Conservation (phyloP, 2,797 vertebrate genomes). For the Cichlasoma orientale region DNA sequence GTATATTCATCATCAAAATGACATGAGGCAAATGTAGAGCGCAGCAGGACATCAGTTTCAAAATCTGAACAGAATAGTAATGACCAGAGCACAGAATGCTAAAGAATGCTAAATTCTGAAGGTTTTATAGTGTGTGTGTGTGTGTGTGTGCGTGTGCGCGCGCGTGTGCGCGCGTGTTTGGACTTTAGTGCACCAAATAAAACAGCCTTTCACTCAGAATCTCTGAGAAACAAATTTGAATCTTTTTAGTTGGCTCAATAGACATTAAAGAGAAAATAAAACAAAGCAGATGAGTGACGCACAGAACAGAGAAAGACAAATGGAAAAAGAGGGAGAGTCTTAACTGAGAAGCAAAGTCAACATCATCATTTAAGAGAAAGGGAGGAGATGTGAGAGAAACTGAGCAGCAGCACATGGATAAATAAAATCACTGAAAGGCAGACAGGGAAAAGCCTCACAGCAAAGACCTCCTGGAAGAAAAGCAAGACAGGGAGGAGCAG, state of each 20-base stretch:
- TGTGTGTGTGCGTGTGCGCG: neutral
- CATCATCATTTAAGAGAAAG: constrained; percentile 45
- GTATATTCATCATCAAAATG: constrained; percentile 68
- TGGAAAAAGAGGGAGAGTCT: constrained; percentile 3
- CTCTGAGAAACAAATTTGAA: constrained; percentile 35
- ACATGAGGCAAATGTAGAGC: constrained; percentile 60
- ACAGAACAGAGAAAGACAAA: constrained; percentile 36
- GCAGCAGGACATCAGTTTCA: constrained; percentile 52
- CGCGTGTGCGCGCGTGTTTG: neutral
- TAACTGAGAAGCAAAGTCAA: constrained; percentile 51
- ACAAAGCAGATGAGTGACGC: neutral
- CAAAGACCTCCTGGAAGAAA: constrained; percentile 70
- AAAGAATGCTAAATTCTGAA: constrained; percentile 16
- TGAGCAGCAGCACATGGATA: constrained; percentile 37
- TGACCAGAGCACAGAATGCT: constrained; percentile 29
- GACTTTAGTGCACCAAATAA: constrained; percentile 13
- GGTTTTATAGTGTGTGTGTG: neutral
- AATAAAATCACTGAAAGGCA: constrained; percentile 61
- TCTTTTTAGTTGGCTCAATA: constrained; percentile 18
- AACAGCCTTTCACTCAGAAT: constrained; percentile 29
- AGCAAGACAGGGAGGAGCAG: constrained; percentile 57
- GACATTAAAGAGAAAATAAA: constrained; percentile 26
- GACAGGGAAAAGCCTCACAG: constrained; percentile 59
- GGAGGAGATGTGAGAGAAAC: constrained; percentile 15
- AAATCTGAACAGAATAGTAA: constrained; percentile 68